Conservation (phyloP, 2,888 invertebrate genomes). For the Cryptosula pallasiana region DNA sequence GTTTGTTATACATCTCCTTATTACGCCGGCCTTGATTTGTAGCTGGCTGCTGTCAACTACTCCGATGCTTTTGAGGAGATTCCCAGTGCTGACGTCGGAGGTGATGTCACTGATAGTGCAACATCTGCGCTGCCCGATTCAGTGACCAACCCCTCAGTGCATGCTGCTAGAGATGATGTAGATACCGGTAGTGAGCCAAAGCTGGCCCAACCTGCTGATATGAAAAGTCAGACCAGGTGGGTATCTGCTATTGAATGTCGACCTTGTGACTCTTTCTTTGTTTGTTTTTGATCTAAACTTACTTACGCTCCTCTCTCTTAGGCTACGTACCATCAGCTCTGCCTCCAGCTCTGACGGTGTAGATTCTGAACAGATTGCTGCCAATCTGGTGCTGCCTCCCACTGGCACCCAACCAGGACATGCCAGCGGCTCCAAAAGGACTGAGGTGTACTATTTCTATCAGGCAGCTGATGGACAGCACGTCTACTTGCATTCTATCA, state of each 20-base stretch:
- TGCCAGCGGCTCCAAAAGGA: constrained; percentile 13
- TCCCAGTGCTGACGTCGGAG: background rate
- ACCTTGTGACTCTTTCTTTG: no score
- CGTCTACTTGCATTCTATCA: constrained; percentile 82
- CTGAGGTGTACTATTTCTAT: constrained; percentile 24
- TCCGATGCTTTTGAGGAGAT: background rate
- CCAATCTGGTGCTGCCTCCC: background rate
- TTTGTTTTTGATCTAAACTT: no score
- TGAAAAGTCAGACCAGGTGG: no score
- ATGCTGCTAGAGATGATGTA: no score
- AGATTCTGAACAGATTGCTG: background rate
- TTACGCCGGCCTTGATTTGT: background rate
- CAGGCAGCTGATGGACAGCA: constrained; percentile 78
- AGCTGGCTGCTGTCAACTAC: background rate
- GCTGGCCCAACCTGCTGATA: no score
- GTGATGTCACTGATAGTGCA: no score
- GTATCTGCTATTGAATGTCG: no score
- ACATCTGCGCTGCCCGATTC: no score
- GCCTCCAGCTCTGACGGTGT: background rate
- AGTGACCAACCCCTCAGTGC: no score
- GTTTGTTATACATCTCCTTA: no score
- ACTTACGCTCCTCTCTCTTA: background rate
- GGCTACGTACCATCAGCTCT: background rate
- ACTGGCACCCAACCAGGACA: constrained; percentile 11
- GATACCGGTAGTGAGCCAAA: no score